Percentiles rank a stretch among this genome's conserved stretches.
Conservation (phyloP, 2,113 vertebrate genomes). For the Lepus europaeus region DNA sequence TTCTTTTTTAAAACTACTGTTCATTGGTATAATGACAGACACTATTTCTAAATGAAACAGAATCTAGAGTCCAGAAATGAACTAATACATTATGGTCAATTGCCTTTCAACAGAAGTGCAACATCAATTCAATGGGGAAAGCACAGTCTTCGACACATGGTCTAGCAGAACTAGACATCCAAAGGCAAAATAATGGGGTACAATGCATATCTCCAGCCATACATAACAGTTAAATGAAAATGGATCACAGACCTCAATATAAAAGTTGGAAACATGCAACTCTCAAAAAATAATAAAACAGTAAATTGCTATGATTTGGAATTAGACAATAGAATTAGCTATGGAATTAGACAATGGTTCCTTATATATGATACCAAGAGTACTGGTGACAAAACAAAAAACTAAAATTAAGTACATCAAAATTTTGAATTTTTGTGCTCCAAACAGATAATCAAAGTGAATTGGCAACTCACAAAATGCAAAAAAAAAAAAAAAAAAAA, state of each 20-base stretch:
- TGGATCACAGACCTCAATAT: too few relatives aligned
- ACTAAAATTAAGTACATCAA: neutral
- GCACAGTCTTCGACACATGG: neutral
- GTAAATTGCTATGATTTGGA: neutral
- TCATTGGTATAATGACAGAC: neutral
- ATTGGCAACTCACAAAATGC: too few relatives aligned
- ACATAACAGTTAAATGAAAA: neutral
- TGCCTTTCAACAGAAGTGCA: neutral
- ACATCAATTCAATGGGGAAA: neutral
- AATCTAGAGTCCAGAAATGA: neutral
- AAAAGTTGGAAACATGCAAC: neutral
- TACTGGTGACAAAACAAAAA: neutral
- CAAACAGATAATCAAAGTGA: neutral
- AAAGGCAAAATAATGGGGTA: too few relatives aligned
- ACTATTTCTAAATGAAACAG: neutral
- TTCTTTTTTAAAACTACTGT: neutral
- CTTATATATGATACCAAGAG: neutral
- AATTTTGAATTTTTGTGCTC: neutral
- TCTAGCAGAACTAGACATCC: neutral
- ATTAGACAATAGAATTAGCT: neutral
- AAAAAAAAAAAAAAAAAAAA: too few relatives aligned
- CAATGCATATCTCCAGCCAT: neutral
- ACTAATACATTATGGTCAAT: neutral
- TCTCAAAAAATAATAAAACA: neutral
- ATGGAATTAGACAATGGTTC: conserved; percentile 2